Conservation (phyloP, 1,140 invertebrate genomes). For the Drosophila arawakana region DNA sequence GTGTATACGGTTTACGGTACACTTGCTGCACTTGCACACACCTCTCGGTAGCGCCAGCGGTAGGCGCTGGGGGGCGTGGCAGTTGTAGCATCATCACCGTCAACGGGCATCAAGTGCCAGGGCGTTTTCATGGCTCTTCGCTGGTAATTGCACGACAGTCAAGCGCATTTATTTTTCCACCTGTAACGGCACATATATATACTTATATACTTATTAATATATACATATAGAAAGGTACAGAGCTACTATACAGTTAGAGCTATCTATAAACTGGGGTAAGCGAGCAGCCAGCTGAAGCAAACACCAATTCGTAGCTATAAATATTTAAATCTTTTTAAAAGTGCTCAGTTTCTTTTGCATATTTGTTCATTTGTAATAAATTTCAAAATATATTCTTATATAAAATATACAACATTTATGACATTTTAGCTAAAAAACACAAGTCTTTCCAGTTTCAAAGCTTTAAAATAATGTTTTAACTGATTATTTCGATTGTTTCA, state of each 20-base stretch:
- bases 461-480: too few relatives aligned
- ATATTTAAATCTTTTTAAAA: too few relatives aligned
- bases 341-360: too few relatives aligned
- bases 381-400: too few relatives aligned
- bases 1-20: constrained; percentile 10
- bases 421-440: too few relatives aligned
- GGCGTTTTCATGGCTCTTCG: constrained; percentile 51
- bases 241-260: neutral
- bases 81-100: constrained; percentile 35
- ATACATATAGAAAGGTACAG: too few relatives aligned
- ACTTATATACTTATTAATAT: neutral
- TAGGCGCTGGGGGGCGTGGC: neutral
- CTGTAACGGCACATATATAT: neutral
- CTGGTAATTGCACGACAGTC: constrained; percentile 69
- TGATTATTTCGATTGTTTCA: too few relatives aligned
- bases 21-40: constrained; percentile 1
- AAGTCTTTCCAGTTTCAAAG: too few relatives aligned
- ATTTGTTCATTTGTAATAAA: too few relatives aligned
- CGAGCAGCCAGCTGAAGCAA: too few relatives aligned
- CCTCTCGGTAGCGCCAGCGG: neutral
- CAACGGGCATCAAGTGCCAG: constrained; percentile 59
- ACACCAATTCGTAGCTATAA: too few relatives aligned
- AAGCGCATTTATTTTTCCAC: constrained; percentile 28
- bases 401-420: too few relatives aligned
- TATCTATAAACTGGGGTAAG: neutral